Percentiles rank a stretch among this genome's conserved stretches.
Conservation (phyloP, 2,888 invertebrate genomes). For the Spodoptera exigua region DNA sequence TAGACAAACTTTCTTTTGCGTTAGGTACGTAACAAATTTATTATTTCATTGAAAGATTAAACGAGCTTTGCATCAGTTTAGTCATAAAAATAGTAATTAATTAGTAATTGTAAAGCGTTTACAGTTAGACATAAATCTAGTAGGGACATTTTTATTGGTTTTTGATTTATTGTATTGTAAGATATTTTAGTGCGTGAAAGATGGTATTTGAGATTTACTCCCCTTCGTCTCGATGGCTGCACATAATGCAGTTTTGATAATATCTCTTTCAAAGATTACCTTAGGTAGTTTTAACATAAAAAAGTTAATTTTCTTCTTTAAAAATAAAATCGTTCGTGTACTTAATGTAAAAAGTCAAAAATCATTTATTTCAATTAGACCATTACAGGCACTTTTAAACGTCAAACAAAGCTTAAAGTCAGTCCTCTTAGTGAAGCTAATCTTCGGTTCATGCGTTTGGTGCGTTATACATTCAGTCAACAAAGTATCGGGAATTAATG, state of each 20-base stretch:
- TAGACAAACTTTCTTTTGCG: too few relatives aligned
- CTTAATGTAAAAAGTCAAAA: too few relatives aligned
- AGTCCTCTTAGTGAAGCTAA: too few relatives aligned
- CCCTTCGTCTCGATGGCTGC: constrained; percentile 14
- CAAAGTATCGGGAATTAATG: too few relatives aligned
- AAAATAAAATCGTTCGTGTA: too few relatives aligned
- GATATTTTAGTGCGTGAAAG: constrained; percentile 30
- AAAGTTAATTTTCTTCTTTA: too few relatives aligned
- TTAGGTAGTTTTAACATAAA: neutral
- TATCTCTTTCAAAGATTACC: constrained; percentile 3
- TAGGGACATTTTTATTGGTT: constrained; percentile 1
- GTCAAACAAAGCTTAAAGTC: too few relatives aligned
- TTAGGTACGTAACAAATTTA: constrained; percentile 9
- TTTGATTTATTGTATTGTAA: constrained; percentile 27
- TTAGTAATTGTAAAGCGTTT: constrained; percentile 15
- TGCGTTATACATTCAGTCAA: too few relatives aligned
- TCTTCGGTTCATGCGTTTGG: too few relatives aligned
- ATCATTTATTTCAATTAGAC: too few relatives aligned
- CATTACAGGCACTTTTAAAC: too few relatives aligned
- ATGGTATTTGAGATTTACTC: constrained; percentile 34
- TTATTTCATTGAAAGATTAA: constrained; percentile 11
- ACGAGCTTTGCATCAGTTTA: constrained; percentile 15
- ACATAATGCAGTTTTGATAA: neutral
- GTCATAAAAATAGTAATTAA: constrained; percentile 22
- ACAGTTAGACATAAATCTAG: constrained; percentile 12